Conservation (phyloP, 2,888 invertebrate genomes). For the Eudemis profundana region DNA sequence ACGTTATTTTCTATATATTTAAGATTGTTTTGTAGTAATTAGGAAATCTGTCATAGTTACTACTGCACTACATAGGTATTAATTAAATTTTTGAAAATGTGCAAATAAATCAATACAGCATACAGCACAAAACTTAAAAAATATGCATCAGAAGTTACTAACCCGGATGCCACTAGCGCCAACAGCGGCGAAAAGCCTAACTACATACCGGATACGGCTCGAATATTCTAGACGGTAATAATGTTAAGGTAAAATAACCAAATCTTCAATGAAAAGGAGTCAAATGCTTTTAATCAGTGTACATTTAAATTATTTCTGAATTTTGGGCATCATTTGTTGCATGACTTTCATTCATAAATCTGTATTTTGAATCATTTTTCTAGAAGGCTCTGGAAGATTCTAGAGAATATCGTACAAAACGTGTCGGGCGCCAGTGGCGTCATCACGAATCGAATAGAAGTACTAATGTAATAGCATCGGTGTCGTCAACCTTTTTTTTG, state of each 20-base stretch:
- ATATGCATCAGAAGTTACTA: constrained; percentile 41
- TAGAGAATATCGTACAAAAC: constrained; percentile 54
- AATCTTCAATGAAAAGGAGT: constrained; percentile 48
- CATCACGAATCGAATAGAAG: constrained; percentile 55
- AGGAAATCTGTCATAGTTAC: no score
- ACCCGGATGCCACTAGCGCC: constrained; percentile 65
- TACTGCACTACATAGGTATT: no score
- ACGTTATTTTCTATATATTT: no score
- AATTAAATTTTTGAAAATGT: constrained; percentile 4
- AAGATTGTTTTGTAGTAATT: no score
- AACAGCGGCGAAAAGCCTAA: constrained; percentile 56
- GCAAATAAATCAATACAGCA: no score
- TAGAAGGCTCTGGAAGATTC: constrained; percentile 71
- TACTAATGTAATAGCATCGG: constrained; percentile 47
- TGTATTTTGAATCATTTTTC: constrained; percentile 43
- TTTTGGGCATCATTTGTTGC: constrained; percentile 5
- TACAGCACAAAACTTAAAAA: constrained; percentile 21
- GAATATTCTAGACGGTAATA: constrained; percentile 69
- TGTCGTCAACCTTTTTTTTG: constrained; percentile 61
- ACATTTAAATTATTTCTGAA: neutral
- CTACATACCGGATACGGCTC: constrained; percentile 61
- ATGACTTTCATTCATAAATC: constrained; percentile 51
- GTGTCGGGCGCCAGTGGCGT: constrained; percentile 48
- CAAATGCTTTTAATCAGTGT: neutral
- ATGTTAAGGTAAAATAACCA: constrained; percentile 40